Evolutionary conservation across 2,797 vertebrate genomes (phyloP).

Genomic region (Fistularia tabacaria): DNA sequence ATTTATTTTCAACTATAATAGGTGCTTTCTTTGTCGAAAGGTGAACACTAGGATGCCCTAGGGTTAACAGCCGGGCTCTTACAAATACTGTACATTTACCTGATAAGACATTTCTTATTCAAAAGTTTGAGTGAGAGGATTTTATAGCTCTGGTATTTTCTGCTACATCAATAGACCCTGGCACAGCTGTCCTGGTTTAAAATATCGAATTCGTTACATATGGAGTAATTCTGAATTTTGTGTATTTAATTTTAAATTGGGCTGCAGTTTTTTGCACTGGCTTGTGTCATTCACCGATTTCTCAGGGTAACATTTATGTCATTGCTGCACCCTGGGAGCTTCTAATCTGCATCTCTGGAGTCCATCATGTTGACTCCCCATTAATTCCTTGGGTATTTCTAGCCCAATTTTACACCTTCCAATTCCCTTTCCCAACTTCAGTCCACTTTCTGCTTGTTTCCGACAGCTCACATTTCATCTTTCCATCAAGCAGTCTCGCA

Average conservation of each 20-base stretch:
- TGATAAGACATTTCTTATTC: too few species aligned
- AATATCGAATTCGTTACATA: too few species aligned
- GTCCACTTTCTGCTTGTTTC: constrained; percentile 41
- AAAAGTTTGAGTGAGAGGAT: too few species aligned
- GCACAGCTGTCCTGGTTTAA: background rate
- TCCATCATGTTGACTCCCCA: constrained; percentile 24
- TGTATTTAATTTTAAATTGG: constrained; percentile 40
- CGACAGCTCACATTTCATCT: constrained; percentile 37
- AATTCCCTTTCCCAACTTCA: constrained; percentile 33
- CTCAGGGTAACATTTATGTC: constrained; percentile 35
- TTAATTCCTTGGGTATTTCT: constrained; percentile 29
- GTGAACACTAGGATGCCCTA: too few species aligned
- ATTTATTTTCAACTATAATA: too few species aligned
- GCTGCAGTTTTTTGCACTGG: constrained; percentile 30
- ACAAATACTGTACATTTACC: too few species aligned
- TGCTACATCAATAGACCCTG: constrained; percentile 41
- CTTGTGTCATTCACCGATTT: constrained; percentile 30
- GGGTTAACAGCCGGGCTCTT: too few species aligned
- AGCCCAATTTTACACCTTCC: constrained; percentile 36
- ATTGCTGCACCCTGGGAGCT: constrained; percentile 26
- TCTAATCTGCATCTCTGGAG: constrained; percentile 21
- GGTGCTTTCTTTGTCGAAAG: too few species aligned
- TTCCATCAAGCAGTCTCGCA: constrained; percentile 45
- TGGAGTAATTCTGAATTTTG: constrained; percentile 29
- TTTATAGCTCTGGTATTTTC: constrained; percentile 29